These are phyloP conservation scores for Ophioderma brevispina DNA, from an alignment of 35 echinoderm and acorn worm genomes.

Conservation along the genomic window DNA sequence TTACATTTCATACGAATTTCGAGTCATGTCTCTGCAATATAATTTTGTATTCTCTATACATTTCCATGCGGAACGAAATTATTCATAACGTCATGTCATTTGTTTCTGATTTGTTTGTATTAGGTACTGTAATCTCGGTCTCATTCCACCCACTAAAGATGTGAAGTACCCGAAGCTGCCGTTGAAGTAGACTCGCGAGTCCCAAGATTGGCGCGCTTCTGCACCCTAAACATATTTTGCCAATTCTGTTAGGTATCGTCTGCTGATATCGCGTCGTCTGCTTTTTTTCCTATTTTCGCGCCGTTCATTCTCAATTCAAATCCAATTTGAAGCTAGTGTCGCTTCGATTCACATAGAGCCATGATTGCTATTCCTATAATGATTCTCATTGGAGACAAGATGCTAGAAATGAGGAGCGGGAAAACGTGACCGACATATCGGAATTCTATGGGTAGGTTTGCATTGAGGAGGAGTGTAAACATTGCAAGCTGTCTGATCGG, in stretches of 20 bases:
- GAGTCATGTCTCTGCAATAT: too few relatives aligned
- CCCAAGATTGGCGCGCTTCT: neutral
- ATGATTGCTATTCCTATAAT: neutral
- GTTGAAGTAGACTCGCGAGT: neutral
- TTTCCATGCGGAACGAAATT: too few relatives aligned
- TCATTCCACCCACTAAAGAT: neutral
- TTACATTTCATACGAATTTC: neutral
- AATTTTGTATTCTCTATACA: neutral
- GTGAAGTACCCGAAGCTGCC: neutral
- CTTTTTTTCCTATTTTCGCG: neutral
- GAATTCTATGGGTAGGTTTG: neutral
- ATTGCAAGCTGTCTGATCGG: neutral
- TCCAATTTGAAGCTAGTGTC: neutral
- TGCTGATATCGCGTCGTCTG: neutral
- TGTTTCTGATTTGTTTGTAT: neutral
- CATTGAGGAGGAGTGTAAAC: neutral
- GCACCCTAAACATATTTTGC: neutral
- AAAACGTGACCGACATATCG: neutral
- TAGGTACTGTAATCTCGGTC: neutral
- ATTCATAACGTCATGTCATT: neutral
- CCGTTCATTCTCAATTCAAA: neutral
- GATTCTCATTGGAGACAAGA: conserved; percentile 9
- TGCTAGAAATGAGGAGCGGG: neutral
- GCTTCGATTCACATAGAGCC: neutral
- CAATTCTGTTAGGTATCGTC: neutral